Base-by-base conservation (phyloP, 1,140 invertebrate species). In the Mya arenaria region DNA sequence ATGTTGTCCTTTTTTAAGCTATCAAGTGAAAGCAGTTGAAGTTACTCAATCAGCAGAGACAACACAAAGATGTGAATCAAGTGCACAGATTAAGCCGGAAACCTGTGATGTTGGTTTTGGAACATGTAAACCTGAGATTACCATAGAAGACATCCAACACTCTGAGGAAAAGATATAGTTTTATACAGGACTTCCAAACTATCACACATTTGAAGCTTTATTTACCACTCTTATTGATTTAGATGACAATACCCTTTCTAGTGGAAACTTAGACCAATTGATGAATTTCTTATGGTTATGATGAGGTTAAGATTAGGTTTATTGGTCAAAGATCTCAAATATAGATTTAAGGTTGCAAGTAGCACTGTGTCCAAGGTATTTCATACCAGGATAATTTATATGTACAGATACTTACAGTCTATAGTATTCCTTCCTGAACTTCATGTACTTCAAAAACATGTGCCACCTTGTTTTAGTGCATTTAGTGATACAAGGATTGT, bases 281-380 rank as follows among this genome's bases (percentile, higher is more conserved):
- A 84, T 69, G 71, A 82, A 36, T 82, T 82, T 71, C 28, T 80
- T 17, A 19, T 82, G 37, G 77, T 81, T 3, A 62, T 81, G 62
- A 82, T 84, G 83, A 80, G 75, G 58, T 25, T 80, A 25, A 56
- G 75, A 19, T 39, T 85, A 6, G 79, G 84, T 1, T 65, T 82
- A 28, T 37, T 74, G 0, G 44, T 82, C 13, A 73, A 82, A 34
- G 80, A 85, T 30, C 58, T 85, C 25, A 58, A 69, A 66, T 78
- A 25, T 55, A 55, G 80, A 28, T 85, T 83, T 39, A 82, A 82
- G 34, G 15, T 85, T 1, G 72, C 79, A 13, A 28, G 41, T 19
- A n/a, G 66, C 25, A 41, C 63, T 30, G 41, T 85, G 6, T 82
- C 66, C 28, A 63, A 72, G 32, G 78, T 78, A n/a, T 85, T 85